phyloP scores from a whole-genome alignment of 2,797 vertebrate species.

The Enteromius anoplus region DNA sequence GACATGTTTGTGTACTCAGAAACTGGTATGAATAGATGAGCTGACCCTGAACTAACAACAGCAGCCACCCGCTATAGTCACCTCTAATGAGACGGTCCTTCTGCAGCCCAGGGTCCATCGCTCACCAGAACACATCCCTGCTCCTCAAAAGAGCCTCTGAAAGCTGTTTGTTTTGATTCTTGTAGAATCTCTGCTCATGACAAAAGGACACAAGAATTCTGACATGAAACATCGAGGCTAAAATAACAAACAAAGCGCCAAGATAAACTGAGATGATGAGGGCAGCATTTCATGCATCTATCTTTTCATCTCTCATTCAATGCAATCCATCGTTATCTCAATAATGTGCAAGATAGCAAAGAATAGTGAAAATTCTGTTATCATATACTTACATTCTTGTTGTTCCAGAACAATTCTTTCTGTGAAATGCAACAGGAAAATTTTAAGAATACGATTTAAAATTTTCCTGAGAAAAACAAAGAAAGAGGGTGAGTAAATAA shows the following conservation, averaged over 20 bases:
- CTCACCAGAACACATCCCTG: slow-evolving; percentile 57
- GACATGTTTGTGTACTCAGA: slow-evolving; percentile 27
- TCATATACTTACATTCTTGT: neutral
- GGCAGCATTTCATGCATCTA: slow-evolving; percentile 43
- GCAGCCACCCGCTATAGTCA: slow-evolving; percentile 7
- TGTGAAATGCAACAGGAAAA: neutral
- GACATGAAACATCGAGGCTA: slow-evolving; percentile 61
- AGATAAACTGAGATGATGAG: slow-evolving; percentile 25
- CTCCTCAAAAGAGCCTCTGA: slow-evolving; percentile 49
- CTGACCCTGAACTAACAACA: slow-evolving; percentile 45
- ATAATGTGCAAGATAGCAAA: neutral
- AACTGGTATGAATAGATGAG: slow-evolving; percentile 26
- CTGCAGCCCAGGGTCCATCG: slow-evolving; percentile 52
- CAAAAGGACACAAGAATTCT: slow-evolving; percentile 56
- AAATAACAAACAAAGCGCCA: slow-evolving; percentile 65
- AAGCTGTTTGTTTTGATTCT: slow-evolving; percentile 64
- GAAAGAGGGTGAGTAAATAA: neutral
- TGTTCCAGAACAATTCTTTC: neutral
- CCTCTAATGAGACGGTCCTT: slow-evolving; percentile 38
- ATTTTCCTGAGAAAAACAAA: neutral
- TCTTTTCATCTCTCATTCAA: slow-evolving; percentile 45
- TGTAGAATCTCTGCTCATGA: slow-evolving; percentile 53
- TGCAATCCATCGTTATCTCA: neutral
- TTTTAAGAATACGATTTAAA: neutral
- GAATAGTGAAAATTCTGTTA: neutral